These are phyloP conservation scores for Melanotus villosus DNA, from an alignment of 2,888 invertebrate genomes.

Conservation along the genomic window DNA sequence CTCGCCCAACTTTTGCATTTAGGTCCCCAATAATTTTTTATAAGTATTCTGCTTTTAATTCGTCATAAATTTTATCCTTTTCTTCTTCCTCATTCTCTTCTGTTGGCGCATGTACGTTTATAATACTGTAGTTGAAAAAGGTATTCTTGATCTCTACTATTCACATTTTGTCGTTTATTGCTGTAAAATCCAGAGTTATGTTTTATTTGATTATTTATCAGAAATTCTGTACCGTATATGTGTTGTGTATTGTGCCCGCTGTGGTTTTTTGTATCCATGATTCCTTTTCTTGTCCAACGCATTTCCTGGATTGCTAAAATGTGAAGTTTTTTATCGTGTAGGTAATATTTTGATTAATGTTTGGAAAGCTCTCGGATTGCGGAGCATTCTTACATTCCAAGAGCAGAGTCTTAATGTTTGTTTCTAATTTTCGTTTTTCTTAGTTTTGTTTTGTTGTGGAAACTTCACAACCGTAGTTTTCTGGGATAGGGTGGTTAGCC, in stretches of 20 bases:
- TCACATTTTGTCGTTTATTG: not conserved
- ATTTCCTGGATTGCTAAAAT: slow-evolving; percentile 4
- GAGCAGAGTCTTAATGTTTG: not conserved
- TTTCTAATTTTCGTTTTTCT: not conserved
- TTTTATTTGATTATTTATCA: not conserved
- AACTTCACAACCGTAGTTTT: not conserved
- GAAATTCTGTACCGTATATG: not conserved
- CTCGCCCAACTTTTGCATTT: slow-evolving; percentile 2
- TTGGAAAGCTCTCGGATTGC: not conserved
- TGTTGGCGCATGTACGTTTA: not conserved
- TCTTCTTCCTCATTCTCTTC: not conserved
- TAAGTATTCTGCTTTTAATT: not conserved
- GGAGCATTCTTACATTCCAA: slow-evolving; percentile 1
- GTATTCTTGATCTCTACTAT: not conserved
- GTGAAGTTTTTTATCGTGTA: not conserved
- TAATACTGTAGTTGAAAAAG: not conserved
- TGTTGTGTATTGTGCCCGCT: no score
- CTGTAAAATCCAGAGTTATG: not conserved
- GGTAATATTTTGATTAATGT: not conserved
- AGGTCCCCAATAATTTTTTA: not conserved
- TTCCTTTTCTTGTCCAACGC: not conserved
- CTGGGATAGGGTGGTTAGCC: no score
- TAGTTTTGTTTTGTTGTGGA: not conserved
- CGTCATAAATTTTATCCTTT: not conserved
- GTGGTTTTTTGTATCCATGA: not conserved